phyloP scores from a whole-genome alignment of 2,113 vertebrate species.

The Lucifuga dentata region DNA sequence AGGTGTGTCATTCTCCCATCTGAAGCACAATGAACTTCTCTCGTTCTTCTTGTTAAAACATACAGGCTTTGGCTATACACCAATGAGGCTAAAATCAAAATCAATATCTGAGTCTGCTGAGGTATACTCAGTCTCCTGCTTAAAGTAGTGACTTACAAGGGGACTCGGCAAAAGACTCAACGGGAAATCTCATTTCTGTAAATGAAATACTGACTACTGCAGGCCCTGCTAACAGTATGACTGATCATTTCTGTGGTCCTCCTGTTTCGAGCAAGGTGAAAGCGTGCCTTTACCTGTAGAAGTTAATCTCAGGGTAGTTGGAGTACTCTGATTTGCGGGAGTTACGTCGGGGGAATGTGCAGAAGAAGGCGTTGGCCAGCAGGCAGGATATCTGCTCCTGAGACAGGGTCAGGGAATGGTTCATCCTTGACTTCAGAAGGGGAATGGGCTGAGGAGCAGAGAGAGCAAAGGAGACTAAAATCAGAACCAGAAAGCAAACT shows the following conservation, averaged over 20 bases:
- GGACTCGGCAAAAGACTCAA: neutral
- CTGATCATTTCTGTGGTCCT: neutral
- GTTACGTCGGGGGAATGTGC: slow-evolving; percentile 97
- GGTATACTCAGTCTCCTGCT: slow-evolving; percentile 6
- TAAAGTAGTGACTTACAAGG: slow-evolving; percentile 16
- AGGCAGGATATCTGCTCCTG: slow-evolving; percentile 96
- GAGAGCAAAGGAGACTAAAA: slow-evolving; percentile 8
- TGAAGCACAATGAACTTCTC: neutral
- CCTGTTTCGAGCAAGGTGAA: neutral
- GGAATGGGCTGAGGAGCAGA: slow-evolving; percentile 88
- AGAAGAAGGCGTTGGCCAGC: slow-evolving; percentile 98
- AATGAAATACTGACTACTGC: slow-evolving; percentile 24
- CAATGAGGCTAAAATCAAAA: neutral
- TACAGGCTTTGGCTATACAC: neutral
- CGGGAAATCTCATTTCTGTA: slow-evolving; percentile 8
- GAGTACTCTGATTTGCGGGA: slow-evolving; percentile 94
- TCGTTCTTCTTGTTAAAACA: neutral
- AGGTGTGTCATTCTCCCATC: neutral
- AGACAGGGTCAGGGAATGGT: slow-evolving; percentile 97
- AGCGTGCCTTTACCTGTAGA: slow-evolving; percentile 89
- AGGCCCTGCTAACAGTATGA: neutral
- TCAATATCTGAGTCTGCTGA: slow-evolving; percentile 14
- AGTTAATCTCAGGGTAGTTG: slow-evolving; percentile 98
- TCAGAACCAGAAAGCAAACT: neutral
- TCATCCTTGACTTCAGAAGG: slow-evolving; percentile 92